Percentiles rank a stretch among this genome's conserved stretches.
Evolutionary conservation across 2,797 vertebrate genomes (phyloP).

Genomic region (Cercopithecus neglectus): DNA sequence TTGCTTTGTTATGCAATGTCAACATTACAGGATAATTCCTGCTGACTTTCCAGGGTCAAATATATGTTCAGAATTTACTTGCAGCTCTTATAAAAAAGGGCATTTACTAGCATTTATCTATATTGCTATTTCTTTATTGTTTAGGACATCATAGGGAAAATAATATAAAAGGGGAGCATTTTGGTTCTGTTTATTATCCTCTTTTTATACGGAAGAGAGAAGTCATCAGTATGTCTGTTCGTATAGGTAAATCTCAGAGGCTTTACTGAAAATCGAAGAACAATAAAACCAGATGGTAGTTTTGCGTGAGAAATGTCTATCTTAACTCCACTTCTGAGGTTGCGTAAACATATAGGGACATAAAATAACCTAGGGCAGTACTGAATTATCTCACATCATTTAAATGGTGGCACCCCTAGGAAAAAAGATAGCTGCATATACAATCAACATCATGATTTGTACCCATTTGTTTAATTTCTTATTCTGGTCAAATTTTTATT

Average conservation of each 20-base stretch:
- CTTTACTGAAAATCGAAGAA: slow-evolving; percentile 52
- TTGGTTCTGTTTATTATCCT: slow-evolving; percentile 54
- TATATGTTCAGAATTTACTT: slow-evolving; percentile 45
- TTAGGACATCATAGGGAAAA: neutral
- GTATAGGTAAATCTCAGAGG: slow-evolving; percentile 52
- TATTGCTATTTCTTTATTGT: slow-evolving; percentile 46
- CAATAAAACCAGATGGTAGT: slow-evolving; percentile 55
- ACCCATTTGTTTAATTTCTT: neutral
- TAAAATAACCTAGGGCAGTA: neutral
- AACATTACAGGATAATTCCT: neutral
- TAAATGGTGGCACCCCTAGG: neutral
- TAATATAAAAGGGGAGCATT: neutral
- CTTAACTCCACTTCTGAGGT: slow-evolving; percentile 1
- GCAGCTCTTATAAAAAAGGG: neutral
- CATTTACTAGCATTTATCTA: slow-evolving; percentile 36
- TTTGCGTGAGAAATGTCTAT: slow-evolving; percentile 56
- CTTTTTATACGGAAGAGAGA: neutral
- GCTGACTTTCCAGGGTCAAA: neutral
- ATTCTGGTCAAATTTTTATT: neutral
- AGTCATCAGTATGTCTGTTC: neutral
- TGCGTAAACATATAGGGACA: neutral
- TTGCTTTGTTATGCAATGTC: neutral
- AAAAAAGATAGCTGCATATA: neutral
- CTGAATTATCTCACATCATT: neutral
- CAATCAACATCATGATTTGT: neutral